Conservation (phyloP, 1,140 invertebrate genomes). For the Trinorchestia longiramus region DNA sequence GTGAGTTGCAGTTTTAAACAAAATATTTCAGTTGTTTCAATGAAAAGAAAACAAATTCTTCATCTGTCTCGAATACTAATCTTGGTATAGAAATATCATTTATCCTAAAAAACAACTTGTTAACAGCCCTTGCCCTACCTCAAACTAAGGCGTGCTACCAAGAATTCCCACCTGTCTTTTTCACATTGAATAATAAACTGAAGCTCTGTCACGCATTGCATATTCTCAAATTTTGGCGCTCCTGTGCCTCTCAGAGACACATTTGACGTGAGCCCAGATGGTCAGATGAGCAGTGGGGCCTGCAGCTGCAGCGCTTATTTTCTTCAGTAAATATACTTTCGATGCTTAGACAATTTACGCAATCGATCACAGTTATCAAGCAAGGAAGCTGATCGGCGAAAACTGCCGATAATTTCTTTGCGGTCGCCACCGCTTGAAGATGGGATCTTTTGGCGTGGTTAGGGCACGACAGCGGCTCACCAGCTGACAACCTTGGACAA, state of each 20-base stretch:
- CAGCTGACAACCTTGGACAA: not conserved
- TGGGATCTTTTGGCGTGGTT: not conserved
- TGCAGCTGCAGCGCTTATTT: not conserved
- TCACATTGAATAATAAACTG: not conserved
- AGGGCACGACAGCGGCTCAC: not conserved
- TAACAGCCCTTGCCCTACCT: too few species aligned
- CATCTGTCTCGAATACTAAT: not conserved
- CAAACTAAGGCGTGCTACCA: too few species aligned
- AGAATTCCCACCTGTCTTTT: too few species aligned
- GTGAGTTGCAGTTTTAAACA: too few species aligned
- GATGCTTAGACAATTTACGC: not conserved
- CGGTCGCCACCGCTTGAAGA: not conserved
- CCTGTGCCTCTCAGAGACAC: not conserved
- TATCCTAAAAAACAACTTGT: too few species aligned
- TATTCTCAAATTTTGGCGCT: not conserved
- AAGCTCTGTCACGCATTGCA: not conserved
- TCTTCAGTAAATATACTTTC: conserved; percentile 2
- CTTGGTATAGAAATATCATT: too few species aligned
- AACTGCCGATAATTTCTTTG: conserved; percentile 8
- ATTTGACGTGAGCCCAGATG: not conserved
- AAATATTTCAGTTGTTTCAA: too few species aligned
- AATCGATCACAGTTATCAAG: not conserved
- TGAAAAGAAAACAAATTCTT: not conserved
- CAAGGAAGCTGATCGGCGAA: not conserved
- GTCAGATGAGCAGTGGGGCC: not conserved